phyloP scores from a whole-genome alignment of 92 coral and sea anemone genomes.

The Paramuricea clavata region DNA sequence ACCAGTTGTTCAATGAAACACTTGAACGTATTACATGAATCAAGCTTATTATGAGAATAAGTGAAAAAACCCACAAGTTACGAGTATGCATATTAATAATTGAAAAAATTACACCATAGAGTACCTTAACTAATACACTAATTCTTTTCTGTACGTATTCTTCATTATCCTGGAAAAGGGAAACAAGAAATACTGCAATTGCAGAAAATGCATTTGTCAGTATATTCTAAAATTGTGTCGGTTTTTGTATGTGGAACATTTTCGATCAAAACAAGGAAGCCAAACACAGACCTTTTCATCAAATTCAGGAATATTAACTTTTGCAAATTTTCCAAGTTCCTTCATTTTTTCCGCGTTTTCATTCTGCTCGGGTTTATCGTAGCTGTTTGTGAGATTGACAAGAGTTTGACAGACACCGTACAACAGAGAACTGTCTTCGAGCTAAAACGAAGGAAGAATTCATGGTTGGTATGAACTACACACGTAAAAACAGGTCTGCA shows the following conservation, averaged over 20 bases:
- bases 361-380: constrained; percentile 88
- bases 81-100: too few species aligned
- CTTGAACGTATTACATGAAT: too few species aligned
- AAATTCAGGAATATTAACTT: constrained; percentile 72
- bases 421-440: constrained; percentile 84
- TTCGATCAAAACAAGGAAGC: too few species aligned
- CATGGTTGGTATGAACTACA: too few species aligned
- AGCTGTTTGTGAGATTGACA: constrained; percentile 96
- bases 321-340: constrained; percentile 90
- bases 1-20: too few species aligned
- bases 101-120: too few species aligned
- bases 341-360: constrained; percentile 95
- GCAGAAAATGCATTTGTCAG: neutral
- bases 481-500: too few species aligned
- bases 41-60: too few species aligned
- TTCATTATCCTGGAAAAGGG: constrained; percentile 77
- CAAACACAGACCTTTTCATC: constrained; percentile 83
- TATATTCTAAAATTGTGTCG: too few species aligned
- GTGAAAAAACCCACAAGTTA: too few species aligned
- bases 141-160: constrained; percentile 89
- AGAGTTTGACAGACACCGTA: constrained; percentile 97
- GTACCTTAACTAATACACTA: constrained; percentile 80
- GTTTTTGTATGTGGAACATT: too few species aligned
- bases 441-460: neutral
- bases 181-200: neutral